Evolutionary conservation across 2,888 invertebrate species (phyloP), one percentile per base, ranked within the genome.

Genomic region (Tetragnatha montana): DNA sequence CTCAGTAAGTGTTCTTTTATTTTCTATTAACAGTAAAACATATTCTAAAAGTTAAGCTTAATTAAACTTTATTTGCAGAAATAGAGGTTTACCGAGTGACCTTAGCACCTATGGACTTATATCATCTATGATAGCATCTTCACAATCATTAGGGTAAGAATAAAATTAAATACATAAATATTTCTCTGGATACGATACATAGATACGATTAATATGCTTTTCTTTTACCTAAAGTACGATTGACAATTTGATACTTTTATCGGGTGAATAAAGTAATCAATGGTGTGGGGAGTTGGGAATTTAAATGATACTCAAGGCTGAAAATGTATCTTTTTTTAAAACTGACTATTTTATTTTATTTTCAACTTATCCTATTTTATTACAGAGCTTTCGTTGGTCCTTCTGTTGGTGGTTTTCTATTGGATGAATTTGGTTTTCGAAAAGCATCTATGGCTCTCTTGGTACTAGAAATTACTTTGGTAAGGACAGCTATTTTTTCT

Each of bases 51-150:
- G 17, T 49, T 49, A 47, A 35, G 4, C 70, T 22, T 70, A 49
- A 7, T 8, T 14, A 10, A 51, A 19, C 14, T 75, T 47, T 49
- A 49, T 21, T 49, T 68, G 3, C 50, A 94, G 92, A 92, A 92
- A 78, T 80, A 49, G 93, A 75, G 94, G 94, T 8, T 95, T 97
- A 91, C 96, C 97, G 0, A 97, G 98, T 93, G 96, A 96, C 91
- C 95, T 98, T 91, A 96, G 97, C 93, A 98, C 98, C 0, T 98
- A 97, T 93, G 98, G 98, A 0, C 94, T 98, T 50, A 96, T 98
- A 17, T 97, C 98, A 0, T 98, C 97, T 0, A 95, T 98, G 92
- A 98, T 97, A 96, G 97, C 97, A 0, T 97, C 97, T 0, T 96
- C 96, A 0, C 97, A 98, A 93, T 97, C 98, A 0, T 94, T 98